Percentiles rank a stretch among this genome's conserved stretches.
These are phyloP conservation scores for Dermatemys mawii DNA, from an alignment of 2,113 vertebrate genomes.

Conservation along the genomic window DNA sequence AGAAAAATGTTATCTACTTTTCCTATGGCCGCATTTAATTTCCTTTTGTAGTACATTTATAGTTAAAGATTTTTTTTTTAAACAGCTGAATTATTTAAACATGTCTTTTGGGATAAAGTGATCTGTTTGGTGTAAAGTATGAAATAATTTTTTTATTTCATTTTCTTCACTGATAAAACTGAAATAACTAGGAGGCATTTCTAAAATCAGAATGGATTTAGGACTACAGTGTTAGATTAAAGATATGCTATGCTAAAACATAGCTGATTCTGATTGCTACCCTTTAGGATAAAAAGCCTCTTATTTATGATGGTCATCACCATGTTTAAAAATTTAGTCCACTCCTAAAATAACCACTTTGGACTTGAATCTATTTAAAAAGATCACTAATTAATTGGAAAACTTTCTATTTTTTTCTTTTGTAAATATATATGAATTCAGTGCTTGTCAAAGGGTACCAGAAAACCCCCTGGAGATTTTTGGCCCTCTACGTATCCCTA, in stretches of 20 bases:
- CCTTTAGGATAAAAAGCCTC: slow-evolving; percentile 25
- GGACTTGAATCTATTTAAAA: slow-evolving; percentile 58
- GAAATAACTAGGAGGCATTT: slow-evolving; percentile 79
- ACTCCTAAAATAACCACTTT: not conserved
- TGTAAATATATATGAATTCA: slow-evolving; percentile 22
- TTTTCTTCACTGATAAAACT: slow-evolving; percentile 83
- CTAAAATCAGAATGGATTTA: slow-evolving; percentile 76
- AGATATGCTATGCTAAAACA: slow-evolving; percentile 67
- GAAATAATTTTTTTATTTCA: slow-evolving; percentile 82
- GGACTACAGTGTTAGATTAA: slow-evolving; percentile 75
- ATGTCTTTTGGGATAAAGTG: slow-evolving; percentile 78
- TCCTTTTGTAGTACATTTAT: slow-evolving; percentile 86
- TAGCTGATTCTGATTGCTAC: slow-evolving; percentile 55
- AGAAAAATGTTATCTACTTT: slow-evolving; percentile 82
- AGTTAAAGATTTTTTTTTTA: slow-evolving; percentile 84
- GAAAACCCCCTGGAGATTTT: slow-evolving; percentile 58
- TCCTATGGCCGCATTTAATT: slow-evolving; percentile 85
- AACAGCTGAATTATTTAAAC: slow-evolving; percentile 84
- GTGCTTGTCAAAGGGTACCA: slow-evolving; percentile 39
- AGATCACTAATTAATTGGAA: slow-evolving; percentile 57
- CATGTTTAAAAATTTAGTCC: not conserved
- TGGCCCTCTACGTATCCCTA: slow-evolving; percentile 25
- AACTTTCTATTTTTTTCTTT: not conserved
- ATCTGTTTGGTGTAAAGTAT: slow-evolving; percentile 79
- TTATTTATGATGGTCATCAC: slow-evolving; percentile 44